Percentiles rank a stretch among this genome's conserved stretches.
Evolutionary conservation across 2,113 vertebrate genomes (phyloP).

Genomic region (Cathartes aura): DNA sequence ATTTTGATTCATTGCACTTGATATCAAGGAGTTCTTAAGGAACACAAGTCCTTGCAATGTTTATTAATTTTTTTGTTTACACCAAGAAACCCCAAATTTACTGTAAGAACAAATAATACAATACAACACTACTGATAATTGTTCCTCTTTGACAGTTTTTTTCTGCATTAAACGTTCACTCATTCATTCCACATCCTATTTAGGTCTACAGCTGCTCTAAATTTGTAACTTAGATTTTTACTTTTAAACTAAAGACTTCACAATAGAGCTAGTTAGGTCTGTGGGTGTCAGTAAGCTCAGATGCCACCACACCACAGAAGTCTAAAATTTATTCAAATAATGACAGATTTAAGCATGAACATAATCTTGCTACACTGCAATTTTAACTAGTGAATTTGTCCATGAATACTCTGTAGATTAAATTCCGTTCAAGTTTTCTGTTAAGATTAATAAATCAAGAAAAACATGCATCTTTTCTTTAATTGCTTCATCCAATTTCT

Average conservation of each 20-base stretch:
- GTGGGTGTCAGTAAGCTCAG: background rate
- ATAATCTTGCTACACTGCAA: background rate
- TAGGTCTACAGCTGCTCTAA: background rate
- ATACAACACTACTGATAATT: background rate
- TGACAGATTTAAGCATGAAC: background rate
- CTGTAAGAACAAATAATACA: background rate
- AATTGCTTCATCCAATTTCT: slow-evolving; percentile 1
- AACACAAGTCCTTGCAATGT: background rate
- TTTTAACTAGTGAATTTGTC: background rate
- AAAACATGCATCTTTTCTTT: background rate
- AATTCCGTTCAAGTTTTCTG: background rate
- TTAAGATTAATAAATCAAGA: background rate
- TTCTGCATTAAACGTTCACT: background rate
- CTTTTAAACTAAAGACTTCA: background rate
- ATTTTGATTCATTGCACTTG: background rate
- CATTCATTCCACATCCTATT: background rate
- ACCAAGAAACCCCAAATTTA: background rate
- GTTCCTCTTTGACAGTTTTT: background rate
- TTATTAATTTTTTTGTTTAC: background rate
- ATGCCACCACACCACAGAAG: background rate
- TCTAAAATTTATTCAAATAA: background rate
- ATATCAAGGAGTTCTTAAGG: background rate
- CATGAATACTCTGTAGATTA: background rate
- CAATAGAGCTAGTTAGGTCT: background rate
- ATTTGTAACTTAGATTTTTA: background rate